Conservation (phyloP, 2,888 invertebrate species). For the Crocallis elinguaria region DNA sequence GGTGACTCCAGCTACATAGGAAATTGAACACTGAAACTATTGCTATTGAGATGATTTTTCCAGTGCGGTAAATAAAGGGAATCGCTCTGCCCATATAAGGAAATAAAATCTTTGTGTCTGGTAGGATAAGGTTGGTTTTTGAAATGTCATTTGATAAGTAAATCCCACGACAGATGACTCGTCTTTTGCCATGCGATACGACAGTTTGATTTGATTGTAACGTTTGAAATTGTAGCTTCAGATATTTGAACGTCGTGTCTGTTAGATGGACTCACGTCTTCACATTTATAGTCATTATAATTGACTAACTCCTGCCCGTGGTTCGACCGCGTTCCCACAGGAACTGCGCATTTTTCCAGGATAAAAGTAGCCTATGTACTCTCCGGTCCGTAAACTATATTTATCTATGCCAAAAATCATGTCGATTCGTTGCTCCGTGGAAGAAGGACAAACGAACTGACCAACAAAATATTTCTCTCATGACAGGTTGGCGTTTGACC, state of each 20-base stretch:
- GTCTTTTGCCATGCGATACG: slow-evolving; percentile 62
- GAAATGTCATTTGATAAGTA: slow-evolving; percentile 16
- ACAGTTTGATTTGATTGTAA: slow-evolving; percentile 60
- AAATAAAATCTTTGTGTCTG: neutral
- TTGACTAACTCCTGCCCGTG: no score
- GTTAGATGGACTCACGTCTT: no score
- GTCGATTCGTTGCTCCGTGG: no score
- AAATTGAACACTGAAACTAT: slow-evolving; percentile 37
- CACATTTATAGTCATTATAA: no score
- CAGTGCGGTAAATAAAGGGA: neutral
- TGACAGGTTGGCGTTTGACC: no score
- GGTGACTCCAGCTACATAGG: slow-evolving; percentile 29
- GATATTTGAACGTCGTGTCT: slow-evolving; percentile 34
- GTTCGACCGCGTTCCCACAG: no score
- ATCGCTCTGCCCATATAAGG: neutral
- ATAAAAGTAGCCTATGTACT: no score
- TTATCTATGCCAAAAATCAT: no score
- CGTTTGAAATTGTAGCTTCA: slow-evolving; percentile 49
- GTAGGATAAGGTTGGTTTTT: slow-evolving; percentile 19
- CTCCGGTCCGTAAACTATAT: no score
- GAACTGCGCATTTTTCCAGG: no score
- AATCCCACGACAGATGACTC: slow-evolving; percentile 65
- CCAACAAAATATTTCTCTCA: no score
- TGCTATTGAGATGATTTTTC: neutral
- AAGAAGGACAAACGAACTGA: no score